Conservation (phyloP, 1,140 invertebrate species). For the Drosophila melanica region DNA sequence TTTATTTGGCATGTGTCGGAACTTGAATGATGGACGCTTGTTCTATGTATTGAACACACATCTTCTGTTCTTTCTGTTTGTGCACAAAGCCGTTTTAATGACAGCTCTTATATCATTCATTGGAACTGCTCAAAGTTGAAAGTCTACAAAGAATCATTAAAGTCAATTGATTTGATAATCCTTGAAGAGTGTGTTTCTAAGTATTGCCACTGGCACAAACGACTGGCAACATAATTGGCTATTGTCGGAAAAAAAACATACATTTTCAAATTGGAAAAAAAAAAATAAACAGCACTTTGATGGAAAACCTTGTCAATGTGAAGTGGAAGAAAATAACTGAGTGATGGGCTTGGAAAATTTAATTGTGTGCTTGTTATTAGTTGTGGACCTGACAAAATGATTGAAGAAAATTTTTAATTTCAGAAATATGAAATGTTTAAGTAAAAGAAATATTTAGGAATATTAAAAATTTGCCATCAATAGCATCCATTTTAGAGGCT, state of each 20-base stretch:
- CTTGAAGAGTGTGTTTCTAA: constrained; percentile 30
- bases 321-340: constrained; percentile 33
- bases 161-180: constrained; percentile 60
- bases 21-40: constrained; percentile 61
- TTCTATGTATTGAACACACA: constrained; percentile 20
- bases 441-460: too few species aligned
- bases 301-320: constrained; percentile 31
- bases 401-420: too few species aligned
- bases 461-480: too few species aligned
- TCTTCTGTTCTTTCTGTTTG: constrained; percentile 10
- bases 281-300: constrained; percentile 57
- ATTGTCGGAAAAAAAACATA: constrained; percentile 22
- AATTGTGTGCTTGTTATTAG: not conserved
- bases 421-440: too few species aligned
- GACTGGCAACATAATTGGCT: constrained; percentile 50
- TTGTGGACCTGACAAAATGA: too few species aligned
- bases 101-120: constrained; percentile 26
- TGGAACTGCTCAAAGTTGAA: constrained; percentile 27
- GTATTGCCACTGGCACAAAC: constrained; percentile 47
- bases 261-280: constrained; percentile 53
- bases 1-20: constrained; percentile 52
- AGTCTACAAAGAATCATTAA: constrained; percentile 44
- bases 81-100: constrained; percentile 46
- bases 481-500: too few species aligned
- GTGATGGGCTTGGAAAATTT: constrained; percentile 20